Evolutionary conservation across 1,140 invertebrate species (phyloP).

Genomic region (Eubasilissa regina): DNA sequence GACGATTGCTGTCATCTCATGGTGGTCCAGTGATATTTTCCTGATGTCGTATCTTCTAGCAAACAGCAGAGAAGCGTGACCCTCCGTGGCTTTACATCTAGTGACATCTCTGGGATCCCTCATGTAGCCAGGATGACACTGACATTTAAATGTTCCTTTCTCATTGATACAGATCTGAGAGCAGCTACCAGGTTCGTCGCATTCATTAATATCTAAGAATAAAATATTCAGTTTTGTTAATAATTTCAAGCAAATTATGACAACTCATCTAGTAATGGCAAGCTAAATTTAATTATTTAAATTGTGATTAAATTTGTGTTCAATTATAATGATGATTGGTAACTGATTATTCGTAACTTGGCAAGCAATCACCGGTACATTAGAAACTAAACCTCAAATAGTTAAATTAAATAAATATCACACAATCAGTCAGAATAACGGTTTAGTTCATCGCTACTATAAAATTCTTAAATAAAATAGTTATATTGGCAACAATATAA

Average conservation of each 20-base stretch:
- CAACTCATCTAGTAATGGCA: not conserved
- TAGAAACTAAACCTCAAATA: too few species aligned
- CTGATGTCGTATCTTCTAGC: slow-evolving; percentile 89
- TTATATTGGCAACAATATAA: too few species aligned
- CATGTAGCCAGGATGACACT: slow-evolving; percentile 90
- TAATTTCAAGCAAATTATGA: not conserved
- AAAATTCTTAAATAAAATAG: too few species aligned
- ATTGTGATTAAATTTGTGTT: too few species aligned
- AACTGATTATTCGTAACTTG: too few species aligned
- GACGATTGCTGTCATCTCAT: slow-evolving; percentile 91
- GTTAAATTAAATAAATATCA: too few species aligned
- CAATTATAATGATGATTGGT: too few species aligned
- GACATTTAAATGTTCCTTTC: slow-evolving; percentile 93
- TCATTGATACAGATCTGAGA: slow-evolving; percentile 95
- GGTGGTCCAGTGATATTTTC: slow-evolving; percentile 90
- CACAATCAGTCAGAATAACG: too few species aligned
- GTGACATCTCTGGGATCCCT: slow-evolving; percentile 87
- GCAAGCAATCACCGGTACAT: too few species aligned
- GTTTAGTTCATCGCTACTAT: too few species aligned
- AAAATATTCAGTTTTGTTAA: not conserved
- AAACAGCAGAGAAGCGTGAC: slow-evolving; percentile 88
- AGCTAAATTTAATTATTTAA: too few species aligned
- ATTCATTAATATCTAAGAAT: slow-evolving; percentile 92
- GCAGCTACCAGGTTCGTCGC: slow-evolving; percentile 88
- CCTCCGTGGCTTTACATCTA: slow-evolving; percentile 90